phyloP scores from a whole-genome alignment of 2,888 invertebrate genomes.

The Lycophotia porphyrea region DNA sequence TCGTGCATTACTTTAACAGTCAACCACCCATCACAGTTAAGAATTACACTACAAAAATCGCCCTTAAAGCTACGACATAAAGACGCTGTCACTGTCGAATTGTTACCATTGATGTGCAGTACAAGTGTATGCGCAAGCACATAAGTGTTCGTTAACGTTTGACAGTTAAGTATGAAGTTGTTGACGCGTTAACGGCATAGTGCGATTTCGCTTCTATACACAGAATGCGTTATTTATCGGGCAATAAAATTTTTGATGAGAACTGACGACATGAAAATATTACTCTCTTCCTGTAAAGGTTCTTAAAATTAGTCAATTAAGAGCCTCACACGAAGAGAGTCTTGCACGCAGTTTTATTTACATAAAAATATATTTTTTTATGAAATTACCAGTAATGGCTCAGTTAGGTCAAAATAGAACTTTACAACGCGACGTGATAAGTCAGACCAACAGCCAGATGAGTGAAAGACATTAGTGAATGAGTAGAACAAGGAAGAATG shows the following conservation, averaged over 20 bases:
- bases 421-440: not conserved
- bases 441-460: not conserved
- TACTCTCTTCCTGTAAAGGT: not conserved
- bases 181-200: conserved; percentile 74
- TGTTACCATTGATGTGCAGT: conserved; percentile 2
- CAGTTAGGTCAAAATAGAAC: not conserved
- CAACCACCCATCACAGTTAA: not conserved
- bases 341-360: not conserved
- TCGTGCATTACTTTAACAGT: conserved; percentile 48
- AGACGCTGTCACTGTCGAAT: not conserved
- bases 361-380: not conserved
- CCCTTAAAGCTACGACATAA: not conserved
- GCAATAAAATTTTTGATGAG: not conserved
- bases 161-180: conserved; percentile 73
- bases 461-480: not conserved
- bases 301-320: not conserved
- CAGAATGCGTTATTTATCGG: conserved; percentile 29
- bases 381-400: not conserved
- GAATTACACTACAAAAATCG: not conserved
- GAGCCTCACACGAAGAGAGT: not conserved
- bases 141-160: conserved; percentile 76
- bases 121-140: conserved; percentile 41
- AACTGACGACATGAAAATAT: too few relatives aligned
- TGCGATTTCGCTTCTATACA: conserved; percentile 68
- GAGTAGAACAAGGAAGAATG: too few relatives aligned